Evolutionary conservation across 2,888 invertebrate genomes (phyloP).

Genomic region (Seira sanloemensis): DNA sequence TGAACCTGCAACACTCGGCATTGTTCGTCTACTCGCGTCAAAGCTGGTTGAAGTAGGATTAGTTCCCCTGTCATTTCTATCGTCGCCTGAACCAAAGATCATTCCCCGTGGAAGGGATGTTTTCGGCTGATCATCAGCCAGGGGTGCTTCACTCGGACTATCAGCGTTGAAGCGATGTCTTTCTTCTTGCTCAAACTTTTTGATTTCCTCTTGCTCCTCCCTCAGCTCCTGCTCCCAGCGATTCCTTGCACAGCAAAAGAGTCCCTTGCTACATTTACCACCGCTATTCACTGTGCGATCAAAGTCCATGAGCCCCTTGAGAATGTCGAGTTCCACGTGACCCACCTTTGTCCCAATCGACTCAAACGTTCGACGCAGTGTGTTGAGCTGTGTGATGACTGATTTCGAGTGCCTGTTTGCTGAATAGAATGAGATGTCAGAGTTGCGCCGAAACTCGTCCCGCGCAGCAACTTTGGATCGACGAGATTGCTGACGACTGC

Average conservation of each 20-base stretch:
- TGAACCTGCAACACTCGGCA: too few relatives aligned
- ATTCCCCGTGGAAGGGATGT: too few relatives aligned
- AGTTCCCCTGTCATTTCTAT: too few relatives aligned
- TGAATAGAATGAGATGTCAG: not conserved
- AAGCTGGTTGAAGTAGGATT: too few relatives aligned
- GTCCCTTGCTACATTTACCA: not conserved
- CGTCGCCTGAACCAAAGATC: too few relatives aligned
- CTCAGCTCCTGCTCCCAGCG: not conserved
- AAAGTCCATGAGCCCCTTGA: slow-evolving; percentile 61
- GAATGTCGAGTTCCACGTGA: slow-evolving; percentile 66
- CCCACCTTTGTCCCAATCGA: slow-evolving; percentile 61
- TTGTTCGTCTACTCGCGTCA: too few relatives aligned
- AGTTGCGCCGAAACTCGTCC: not conserved
- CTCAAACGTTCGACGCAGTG: slow-evolving; percentile 56
- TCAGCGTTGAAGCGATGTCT: too few relatives aligned
- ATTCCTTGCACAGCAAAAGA: not conserved
- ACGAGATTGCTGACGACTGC: slow-evolving; percentile 18
- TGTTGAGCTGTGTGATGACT: slow-evolving; percentile 52
- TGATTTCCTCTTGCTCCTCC: slow-evolving; percentile 31
- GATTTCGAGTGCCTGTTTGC: not conserved
- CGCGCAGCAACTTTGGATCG: not conserved
- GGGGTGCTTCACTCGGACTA: too few relatives aligned
- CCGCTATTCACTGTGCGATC: slow-evolving; percentile 25
- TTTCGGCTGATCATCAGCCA: too few relatives aligned
- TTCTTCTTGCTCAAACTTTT: not conserved